Base-by-base conservation (phyloP, 2,113 vertebrate genomes). In the Sardina pilchardus region DNA sequence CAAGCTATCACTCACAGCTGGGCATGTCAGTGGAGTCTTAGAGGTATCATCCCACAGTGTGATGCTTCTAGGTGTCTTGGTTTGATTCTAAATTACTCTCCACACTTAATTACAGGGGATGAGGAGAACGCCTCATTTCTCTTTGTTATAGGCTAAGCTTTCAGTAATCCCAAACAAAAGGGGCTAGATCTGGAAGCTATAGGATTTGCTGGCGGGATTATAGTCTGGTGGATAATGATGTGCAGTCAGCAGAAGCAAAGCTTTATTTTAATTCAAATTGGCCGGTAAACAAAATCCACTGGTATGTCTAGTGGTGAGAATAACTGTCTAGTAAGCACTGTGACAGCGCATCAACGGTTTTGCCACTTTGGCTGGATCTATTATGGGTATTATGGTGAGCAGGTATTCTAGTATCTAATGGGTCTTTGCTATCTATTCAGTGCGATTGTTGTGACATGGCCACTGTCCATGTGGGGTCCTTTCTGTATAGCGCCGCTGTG, bases 251-350 rank as follows among this genome's bases (percentile, higher is more conserved):
- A 96, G 96, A 97, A 96, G 94, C 94, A 93, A 96, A 97, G 97
- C 96, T 97, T 97, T 97, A 99, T 99, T 99, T 96, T 97, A 97
- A 99, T 98, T 99, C 97, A 98, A 98, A 99, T 99, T 96, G 97
- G 96, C 97, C 95, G 93, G 97, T 99, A 99, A 99, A 99, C 97
- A 99, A 95, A 98, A 97, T 96, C 96, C 95, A 96, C 94, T 94
- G 96, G 96, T 95, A 95, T 95, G 96, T 95, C 94, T 95, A 95
- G 94, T 93, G 93, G 93, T 93, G 94, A 96, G 95, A 95, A 94
- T 95, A 94, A 94, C 94, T 92, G 95, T 95, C 94, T 95, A 94
- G 93, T 94, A 92, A 94, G 95, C 93, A 94, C 94, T 92, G 88
- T 93, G 94, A 93, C 95, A 95, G 94, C 92, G 95, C 94, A 95